phyloP scores from a whole-genome alignment of 1,140 invertebrate species.

The Lamellibrachia luymesi region DNA sequence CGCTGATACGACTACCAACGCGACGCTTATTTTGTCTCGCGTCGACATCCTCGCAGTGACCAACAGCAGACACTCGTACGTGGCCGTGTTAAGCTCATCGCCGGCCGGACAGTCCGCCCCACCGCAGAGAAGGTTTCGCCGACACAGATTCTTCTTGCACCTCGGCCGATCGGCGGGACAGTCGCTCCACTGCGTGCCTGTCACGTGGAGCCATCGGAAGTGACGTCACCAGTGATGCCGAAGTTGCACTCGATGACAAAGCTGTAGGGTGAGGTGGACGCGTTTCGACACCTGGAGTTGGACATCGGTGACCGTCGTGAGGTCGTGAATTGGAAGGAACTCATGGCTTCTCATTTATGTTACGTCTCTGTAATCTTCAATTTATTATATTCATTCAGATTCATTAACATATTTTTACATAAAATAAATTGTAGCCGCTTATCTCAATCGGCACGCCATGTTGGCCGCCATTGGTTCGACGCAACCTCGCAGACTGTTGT shows the following conservation, averaged over 20 bases:
- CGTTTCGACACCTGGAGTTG: neutral
- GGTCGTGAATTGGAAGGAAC: too few species aligned
- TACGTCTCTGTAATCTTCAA: too few species aligned
- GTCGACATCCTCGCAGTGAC: neutral
- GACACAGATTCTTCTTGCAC: neutral
- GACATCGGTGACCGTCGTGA: neutral
- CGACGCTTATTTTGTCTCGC: neutral
- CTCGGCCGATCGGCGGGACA: neutral
- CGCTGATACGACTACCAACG: neutral
- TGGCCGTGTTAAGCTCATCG: neutral
- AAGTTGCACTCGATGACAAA: neutral
- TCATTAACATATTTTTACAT: too few species aligned
- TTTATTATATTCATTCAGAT: too few species aligned
- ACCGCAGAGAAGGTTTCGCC: neutral
- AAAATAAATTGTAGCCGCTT: too few species aligned
- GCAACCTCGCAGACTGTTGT: neutral
- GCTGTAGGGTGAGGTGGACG: neutral
- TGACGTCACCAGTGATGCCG: neutral
- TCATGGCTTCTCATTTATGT: too few species aligned
- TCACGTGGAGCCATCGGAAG: neutral
- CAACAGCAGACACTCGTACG: neutral
- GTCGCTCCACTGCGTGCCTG: neutral
- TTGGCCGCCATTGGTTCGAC: slow-evolving; percentile 8
- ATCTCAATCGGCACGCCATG: too few species aligned
- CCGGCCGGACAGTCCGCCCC: neutral